These are phyloP conservation scores for Sialis lutaria DNA, from an alignment of 2,888 invertebrate species.

Conservation along the genomic window DNA sequence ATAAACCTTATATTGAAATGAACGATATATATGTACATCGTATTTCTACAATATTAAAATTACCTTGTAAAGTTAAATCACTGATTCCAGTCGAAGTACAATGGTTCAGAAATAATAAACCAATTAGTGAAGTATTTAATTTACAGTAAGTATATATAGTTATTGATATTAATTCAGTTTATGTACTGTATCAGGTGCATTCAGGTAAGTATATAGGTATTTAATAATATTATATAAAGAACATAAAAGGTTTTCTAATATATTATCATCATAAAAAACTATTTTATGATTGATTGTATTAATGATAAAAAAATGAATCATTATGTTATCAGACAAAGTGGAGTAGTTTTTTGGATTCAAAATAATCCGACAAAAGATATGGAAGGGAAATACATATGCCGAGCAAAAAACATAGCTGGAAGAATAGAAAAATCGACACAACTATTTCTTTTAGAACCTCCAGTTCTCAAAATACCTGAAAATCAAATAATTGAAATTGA, in stretches of 20 bases:
- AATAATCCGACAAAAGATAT: constrained; percentile 23
- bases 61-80: constrained; percentile 43
- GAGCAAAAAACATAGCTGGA: constrained; percentile 3
- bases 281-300: constrained; percentile 2
- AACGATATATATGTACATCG: constrained; percentile 12
- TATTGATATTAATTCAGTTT: not conserved
- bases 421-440: not conserved
- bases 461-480: not conserved
- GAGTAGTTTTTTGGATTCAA: constrained; percentile 23
- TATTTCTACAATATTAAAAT: constrained; percentile 28
- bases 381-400: constrained; percentile 1
- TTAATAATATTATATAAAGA: too few species aligned
- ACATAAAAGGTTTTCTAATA: not conserved
- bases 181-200: too few species aligned
- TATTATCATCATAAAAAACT: not conserved
- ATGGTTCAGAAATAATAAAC: constrained; percentile 29
- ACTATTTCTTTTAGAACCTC: not conserved
- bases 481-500: too few species aligned
- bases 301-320: not conserved
- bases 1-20: constrained; percentile 9
- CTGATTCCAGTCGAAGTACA: constrained; percentile 37
- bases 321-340: constrained; percentile 24
- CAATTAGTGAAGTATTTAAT: constrained; percentile 7
- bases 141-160: constrained; percentile 10
- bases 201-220: too few species aligned